phyloP scores from a whole-genome alignment of 2,888 invertebrate genomes.

The Clivina fossor region DNA sequence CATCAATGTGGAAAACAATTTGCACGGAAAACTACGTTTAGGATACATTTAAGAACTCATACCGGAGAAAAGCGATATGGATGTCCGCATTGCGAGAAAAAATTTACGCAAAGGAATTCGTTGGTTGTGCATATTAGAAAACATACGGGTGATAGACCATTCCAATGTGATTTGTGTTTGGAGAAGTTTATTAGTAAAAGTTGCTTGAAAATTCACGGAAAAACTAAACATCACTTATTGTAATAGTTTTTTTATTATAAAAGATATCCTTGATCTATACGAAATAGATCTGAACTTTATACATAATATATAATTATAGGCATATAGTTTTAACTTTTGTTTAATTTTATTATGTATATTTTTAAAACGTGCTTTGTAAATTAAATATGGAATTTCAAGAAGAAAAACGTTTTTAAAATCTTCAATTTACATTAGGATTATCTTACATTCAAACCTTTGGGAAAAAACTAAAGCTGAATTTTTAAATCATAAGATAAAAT shows the following conservation, averaged over 20 bases:
- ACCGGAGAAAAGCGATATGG: conserved; percentile 49
- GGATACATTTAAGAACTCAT: conserved; percentile 60
- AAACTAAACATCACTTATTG: conserved; percentile 52
- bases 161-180: conserved; percentile 59
- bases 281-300: too few species aligned
- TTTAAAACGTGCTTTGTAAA: too few species aligned
- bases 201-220: conserved; percentile 59
- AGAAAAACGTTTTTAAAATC: too few species aligned
- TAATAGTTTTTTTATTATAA: conserved; percentile 50
- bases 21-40: conserved; percentile 55
- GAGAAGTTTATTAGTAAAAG: conserved; percentile 61
- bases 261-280: too few species aligned
- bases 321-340: too few species aligned
- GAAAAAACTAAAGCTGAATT: too few species aligned
- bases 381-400: too few species aligned
- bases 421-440: too few species aligned
- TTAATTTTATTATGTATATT: too few species aligned
- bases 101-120: conserved; percentile 61
- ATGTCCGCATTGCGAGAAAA: conserved; percentile 60
- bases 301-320: too few species aligned
- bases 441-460: too few species aligned
- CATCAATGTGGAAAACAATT: conserved; percentile 61
- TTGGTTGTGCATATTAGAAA: conserved; percentile 59
- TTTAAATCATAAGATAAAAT: too few species aligned
- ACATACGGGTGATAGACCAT: conserved; percentile 60